Evolutionary conservation across 2,797 vertebrate species (phyloP), one percentile per base, ranked within the genome.

Genomic region (Chaenodraco wilsoni): DNA sequence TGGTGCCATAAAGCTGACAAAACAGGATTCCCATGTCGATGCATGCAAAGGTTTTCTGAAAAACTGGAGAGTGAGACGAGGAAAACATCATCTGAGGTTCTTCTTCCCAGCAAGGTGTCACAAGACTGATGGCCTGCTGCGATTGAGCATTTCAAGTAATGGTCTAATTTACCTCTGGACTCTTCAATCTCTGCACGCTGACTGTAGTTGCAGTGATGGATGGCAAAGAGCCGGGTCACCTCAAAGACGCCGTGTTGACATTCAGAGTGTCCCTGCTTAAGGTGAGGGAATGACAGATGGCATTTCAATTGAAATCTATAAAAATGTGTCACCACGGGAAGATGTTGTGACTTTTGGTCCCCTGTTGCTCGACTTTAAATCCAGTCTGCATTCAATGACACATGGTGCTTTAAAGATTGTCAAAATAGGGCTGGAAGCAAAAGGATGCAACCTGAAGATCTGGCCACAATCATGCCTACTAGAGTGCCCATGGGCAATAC

Each of bases 181-280:
- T 81, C 80, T 69, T 82, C 74, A 40, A 49, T 72, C 69, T 65
- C 21, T 84, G 72, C 45, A 72, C 43, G 43, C 81, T 77, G 79
- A 84, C 69, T 76, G 74, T 51, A 56, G 52, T 48, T 79, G 74
- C 65, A 79, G 70, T 93, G 93, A 95, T 91, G 84, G 93, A 94
- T 91, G 78, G 86, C 74, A 64, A 80, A 59, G 86, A 69, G 76
- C 74, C 50, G 76, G 91, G 88, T 91, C 83, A 88, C 76, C 82
- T 89, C 72, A 89, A 90, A 91, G 77, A 72, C 85, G 82, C 23
- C 3, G 65, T 59, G 50, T 78, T 87, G 89, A 93, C 90, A 90
- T 92, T 92, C 87, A 89, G 54, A 84, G 78, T 55, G 80, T 87
- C 69, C 57, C 81, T 78, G 69, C 79, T 85, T 78, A 73, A 88